Percentiles rank a stretch among this genome's conserved stretches.
These are phyloP conservation scores for Zaprionus inermis DNA, from an alignment of 1,140 invertebrate species.

Conservation along the genomic window DNA sequence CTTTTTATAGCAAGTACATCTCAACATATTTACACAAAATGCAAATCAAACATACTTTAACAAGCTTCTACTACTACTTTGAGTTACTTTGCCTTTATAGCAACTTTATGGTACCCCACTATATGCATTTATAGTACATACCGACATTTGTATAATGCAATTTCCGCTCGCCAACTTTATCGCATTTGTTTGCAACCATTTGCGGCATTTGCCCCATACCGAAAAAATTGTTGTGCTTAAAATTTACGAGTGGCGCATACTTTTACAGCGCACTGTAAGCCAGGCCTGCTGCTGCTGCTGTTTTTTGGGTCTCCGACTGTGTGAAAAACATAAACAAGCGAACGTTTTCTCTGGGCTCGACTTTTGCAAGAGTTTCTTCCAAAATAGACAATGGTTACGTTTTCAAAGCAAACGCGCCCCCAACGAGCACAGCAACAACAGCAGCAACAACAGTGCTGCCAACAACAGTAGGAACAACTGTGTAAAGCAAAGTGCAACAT, in stretches of 20 bases:
- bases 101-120: neutral
- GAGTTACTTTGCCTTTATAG: neutral
- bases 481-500: slow-evolving; percentile 45
- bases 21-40: neutral
- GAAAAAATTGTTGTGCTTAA: neutral
- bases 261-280: slow-evolving; percentile 41
- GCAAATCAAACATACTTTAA: too few species aligned
- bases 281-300: neutral
- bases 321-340: slow-evolving; percentile 44
- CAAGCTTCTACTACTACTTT: too few species aligned
- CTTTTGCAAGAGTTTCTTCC: slow-evolving; percentile 64
- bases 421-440: slow-evolving; percentile 39
- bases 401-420: slow-evolving; percentile 49
- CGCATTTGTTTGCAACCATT: neutral
- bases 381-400: slow-evolving; percentile 68
- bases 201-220: neutral
- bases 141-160: neutral
- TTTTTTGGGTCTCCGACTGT: slow-evolving; percentile 12
- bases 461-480: slow-evolving; percentile 10
- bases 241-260: slow-evolving; percentile 13
- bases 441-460: slow-evolving; percentile 12
- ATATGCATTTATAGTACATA: too few species aligned
- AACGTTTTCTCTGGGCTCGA: slow-evolving; percentile 33
- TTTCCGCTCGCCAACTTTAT: neutral
- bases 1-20: neutral